A percentile compares a stretch with the other conserved stretches of the same genome.
phyloP scores from a whole-genome alignment of 2,113 vertebrate species.

The Fulica atra region DNA sequence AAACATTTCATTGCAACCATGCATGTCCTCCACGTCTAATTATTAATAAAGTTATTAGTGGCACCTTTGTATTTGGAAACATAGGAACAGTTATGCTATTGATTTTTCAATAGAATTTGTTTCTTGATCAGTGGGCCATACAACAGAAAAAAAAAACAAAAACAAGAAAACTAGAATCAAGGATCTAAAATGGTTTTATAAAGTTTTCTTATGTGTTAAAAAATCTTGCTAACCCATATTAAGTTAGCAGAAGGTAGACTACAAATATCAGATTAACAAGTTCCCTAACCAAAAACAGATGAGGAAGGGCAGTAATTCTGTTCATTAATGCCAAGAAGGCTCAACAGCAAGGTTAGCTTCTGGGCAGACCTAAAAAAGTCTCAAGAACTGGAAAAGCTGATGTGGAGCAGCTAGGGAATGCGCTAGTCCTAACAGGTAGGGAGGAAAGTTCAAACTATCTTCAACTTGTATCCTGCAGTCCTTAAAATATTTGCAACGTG shows the following conservation, averaged over 20 bases:
- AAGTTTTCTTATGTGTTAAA: not conserved
- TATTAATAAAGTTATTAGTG: slow-evolving; percentile 2
- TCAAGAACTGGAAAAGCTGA: not conserved
- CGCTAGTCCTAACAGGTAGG: not conserved
- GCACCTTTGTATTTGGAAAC: not conserved
- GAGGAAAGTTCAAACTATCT: not conserved
- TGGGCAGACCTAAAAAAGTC: not conserved
- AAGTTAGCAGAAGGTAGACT: not conserved
- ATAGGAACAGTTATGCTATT: not conserved
- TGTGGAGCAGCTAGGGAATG: not conserved
- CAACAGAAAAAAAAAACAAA: not conserved
- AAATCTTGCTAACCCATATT: not conserved
- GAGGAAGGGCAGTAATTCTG: not conserved
- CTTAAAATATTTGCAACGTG: not conserved
- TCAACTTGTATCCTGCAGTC: not conserved
- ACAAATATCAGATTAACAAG: not conserved
- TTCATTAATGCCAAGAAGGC: not conserved
- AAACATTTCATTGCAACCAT: not conserved
- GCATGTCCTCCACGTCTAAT: not conserved
- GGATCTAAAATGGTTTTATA: not conserved
- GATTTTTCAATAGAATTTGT: not conserved
- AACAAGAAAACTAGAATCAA: not conserved
- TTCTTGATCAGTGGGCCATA: not conserved
- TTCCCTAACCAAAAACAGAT: not conserved
- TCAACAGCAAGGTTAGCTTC: not conserved